These are phyloP conservation scores for Alca torda DNA, from an alignment of 2,797 vertebrate genomes.

Conservation along the genomic window DNA sequence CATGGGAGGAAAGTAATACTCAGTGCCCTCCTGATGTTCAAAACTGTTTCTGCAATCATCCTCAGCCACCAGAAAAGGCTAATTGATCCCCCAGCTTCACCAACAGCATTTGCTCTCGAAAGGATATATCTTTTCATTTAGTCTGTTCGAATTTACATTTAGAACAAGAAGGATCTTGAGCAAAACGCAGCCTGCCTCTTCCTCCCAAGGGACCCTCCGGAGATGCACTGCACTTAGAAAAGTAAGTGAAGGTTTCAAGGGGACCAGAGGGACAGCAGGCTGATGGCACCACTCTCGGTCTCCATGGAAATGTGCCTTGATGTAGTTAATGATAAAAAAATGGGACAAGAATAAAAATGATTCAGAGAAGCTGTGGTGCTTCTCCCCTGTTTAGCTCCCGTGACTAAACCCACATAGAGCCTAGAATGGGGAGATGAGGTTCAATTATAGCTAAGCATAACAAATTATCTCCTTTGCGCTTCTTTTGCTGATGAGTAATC, in stretches of 20 bases:
- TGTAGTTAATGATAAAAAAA: conserved; percentile 30
- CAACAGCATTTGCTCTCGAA: background rate
- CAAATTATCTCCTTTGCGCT: background rate
- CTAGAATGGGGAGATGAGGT: background rate
- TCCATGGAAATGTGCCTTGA: conserved; percentile 41
- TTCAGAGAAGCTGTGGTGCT: conserved; percentile 36
- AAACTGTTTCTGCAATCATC: conserved; percentile 25
- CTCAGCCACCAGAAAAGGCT: background rate
- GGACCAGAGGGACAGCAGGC: background rate
- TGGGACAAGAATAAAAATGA: conserved; percentile 37
- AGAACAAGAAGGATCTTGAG: background rate
- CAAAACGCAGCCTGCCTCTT: background rate
- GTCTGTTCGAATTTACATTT: background rate
- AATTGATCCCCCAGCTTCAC: conserved; percentile 15
- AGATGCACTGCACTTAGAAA: background rate
- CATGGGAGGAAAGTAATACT: background rate
- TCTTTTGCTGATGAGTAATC: conserved; percentile 52
- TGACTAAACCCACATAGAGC: conserved; percentile 53
- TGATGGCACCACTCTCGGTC: background rate
- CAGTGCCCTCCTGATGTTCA: background rate
- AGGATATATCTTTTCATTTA: background rate
- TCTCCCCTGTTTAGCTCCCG: background rate
- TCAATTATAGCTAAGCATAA: conserved; percentile 44
- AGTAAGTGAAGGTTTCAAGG: background rate
- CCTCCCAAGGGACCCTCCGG: background rate